Conservation (phyloP, 2,113 vertebrate genomes). For the Rutilus rutilus region DNA sequence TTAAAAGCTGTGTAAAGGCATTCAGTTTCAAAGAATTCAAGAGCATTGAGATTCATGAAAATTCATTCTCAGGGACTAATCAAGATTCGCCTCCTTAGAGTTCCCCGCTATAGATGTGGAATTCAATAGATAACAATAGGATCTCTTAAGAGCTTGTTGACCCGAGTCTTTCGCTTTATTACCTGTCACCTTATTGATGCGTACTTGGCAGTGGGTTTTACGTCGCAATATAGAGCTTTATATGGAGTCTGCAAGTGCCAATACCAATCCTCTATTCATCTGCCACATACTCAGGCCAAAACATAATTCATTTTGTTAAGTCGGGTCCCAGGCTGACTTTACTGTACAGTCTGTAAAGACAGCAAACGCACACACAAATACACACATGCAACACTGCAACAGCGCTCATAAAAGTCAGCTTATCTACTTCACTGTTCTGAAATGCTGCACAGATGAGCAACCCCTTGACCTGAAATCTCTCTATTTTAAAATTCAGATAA, state of each 20-base stretch:
- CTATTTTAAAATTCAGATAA: neutral
- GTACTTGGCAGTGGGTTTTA: conserved; percentile 25
- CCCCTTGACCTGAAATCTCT: neutral
- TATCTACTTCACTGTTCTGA: neutral
- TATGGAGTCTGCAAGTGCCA: conserved; percentile 9
- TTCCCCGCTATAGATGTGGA: neutral
- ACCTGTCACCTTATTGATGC: neutral
- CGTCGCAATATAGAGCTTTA: neutral
- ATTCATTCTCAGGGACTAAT: conserved; percentile 31
- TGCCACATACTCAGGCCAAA: neutral
- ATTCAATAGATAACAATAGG: conserved; percentile 29
- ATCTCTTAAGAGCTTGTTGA: conserved; percentile 22
- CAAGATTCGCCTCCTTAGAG: conserved; percentile 12
- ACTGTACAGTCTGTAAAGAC: neutral
- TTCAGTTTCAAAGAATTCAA: conserved; percentile 40
- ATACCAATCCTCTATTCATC: neutral
- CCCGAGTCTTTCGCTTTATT: conserved; percentile 5
- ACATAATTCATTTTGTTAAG: neutral
- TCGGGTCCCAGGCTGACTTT: neutral
- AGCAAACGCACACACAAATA: neutral
- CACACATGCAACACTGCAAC: neutral
- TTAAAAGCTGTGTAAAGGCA: conserved; percentile 28
- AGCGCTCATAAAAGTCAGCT: neutral
- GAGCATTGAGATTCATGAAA: conserved; percentile 24
- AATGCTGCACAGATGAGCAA: neutral